A percentile compares a stretch with the other conserved stretches of the same genome.
Evolutionary conservation across 2,113 vertebrate species (phyloP).

Genomic region (Agapornis roseicollis): DNA sequence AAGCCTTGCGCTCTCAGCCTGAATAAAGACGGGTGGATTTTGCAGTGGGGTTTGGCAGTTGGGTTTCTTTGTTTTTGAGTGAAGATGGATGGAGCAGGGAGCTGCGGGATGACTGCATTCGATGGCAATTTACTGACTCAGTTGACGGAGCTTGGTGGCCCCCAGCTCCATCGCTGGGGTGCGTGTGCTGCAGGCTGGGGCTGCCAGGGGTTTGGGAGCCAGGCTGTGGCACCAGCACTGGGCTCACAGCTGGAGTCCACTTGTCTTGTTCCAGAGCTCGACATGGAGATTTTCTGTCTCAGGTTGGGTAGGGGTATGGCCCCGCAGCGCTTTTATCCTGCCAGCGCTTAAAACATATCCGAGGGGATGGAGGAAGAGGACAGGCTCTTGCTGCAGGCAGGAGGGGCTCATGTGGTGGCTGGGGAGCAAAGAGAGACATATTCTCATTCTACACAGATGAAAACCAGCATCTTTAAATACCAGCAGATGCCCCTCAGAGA

Average conservation of each 20-base stretch:
- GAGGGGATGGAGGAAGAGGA: fast-evolving
- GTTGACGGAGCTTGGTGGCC: not conserved
- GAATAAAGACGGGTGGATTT: not conserved
- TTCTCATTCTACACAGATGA: not conserved
- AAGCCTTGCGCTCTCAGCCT: not conserved
- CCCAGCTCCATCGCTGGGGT: not conserved
- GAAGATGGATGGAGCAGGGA: not conserved
- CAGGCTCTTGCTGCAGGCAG: not conserved
- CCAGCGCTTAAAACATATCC: not conserved
- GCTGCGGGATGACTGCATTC: fast-evolving
- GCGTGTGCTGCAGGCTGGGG: not conserved
- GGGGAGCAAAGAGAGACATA: not conserved
- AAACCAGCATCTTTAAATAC: not conserved
- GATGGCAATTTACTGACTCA: not conserved
- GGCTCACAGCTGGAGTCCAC: fast-evolving
- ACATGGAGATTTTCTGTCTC: not conserved
- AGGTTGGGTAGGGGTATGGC: not conserved
- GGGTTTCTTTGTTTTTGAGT: not conserved
- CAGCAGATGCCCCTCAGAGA: not conserved
- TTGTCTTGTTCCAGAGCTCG: not conserved
- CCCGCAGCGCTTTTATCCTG: fast-evolving
- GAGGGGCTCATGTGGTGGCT: fast-evolving
- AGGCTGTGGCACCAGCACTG: not conserved
- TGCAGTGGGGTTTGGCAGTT: not conserved
- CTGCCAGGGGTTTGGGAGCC: not conserved